Conservation (phyloP, 2,888 invertebrate species). For the Yponomeuta sedellus region DNA sequence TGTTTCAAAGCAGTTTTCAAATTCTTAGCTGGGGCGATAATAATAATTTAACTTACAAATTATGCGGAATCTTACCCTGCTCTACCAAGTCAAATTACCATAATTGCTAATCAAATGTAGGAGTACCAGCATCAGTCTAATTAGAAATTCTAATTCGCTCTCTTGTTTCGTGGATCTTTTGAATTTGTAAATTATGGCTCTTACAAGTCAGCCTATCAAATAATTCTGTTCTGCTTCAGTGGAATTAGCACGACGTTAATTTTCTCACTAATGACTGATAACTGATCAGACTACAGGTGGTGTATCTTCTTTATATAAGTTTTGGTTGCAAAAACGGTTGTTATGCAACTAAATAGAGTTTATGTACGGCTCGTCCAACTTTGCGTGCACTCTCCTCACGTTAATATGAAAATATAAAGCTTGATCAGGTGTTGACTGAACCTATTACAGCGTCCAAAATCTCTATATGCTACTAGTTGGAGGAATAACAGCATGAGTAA, state of each 20-base stretch:
- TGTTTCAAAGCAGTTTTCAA: conserved; percentile 7
- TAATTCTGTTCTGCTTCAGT: conserved; percentile 33
- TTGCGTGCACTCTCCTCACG: too few species aligned
- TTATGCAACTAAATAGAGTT: too few species aligned
- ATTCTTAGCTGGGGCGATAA: conserved; percentile 50
- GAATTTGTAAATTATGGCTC: conserved; percentile 72
- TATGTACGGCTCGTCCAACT: too few species aligned
- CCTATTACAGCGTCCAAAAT: too few species aligned
- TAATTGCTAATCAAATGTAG: conserved; percentile 76
- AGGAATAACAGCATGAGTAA: too few species aligned
- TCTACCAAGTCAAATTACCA: conserved; percentile 74
- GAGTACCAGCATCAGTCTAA: conserved; percentile 66
- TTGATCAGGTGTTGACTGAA: too few species aligned
- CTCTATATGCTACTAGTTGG: too few species aligned
- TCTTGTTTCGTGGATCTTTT: conserved; percentile 72
- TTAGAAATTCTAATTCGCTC: conserved; percentile 75
- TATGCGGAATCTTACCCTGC: conserved; percentile 72
- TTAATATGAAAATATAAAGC: too few species aligned
- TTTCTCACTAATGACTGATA: neutral
- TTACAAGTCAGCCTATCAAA: conserved; percentile 51
- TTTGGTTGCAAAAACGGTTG: too few species aligned
- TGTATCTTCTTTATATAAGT: too few species aligned
- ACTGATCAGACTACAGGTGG: too few species aligned
- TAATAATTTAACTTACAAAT: conserved; percentile 71
- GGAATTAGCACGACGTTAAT: neutral